Conservation (phyloP, 2,113 vertebrate genomes). For the Pollimyrus isidori region DNA sequence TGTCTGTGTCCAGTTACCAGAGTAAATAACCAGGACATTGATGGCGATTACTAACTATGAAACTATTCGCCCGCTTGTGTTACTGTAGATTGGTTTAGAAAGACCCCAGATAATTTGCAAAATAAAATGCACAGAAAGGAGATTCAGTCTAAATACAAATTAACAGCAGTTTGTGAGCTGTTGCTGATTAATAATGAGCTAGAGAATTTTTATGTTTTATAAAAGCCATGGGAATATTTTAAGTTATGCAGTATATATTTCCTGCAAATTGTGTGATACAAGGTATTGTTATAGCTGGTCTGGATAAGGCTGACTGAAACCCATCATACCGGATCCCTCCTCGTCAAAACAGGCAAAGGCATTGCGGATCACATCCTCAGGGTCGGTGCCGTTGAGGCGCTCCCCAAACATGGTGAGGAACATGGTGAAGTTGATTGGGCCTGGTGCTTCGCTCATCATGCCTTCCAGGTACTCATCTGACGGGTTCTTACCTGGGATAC, state of each 20-base stretch:
- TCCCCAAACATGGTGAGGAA: constrained; percentile 99
- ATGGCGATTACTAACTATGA: background rate
- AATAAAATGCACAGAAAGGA: background rate
- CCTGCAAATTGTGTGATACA: background rate
- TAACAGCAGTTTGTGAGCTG: background rate
- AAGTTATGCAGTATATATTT: background rate
- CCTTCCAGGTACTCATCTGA: constrained; percentile 94
- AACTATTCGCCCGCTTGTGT: background rate
- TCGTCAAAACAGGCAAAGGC: constrained; percentile 98
- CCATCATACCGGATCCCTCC: constrained; percentile 76
- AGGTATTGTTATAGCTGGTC: background rate
- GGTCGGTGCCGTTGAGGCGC: constrained; percentile 91
- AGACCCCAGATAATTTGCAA: background rate
- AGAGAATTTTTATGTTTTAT: background rate
- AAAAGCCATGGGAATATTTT: background rate
- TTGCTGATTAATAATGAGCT: background rate
- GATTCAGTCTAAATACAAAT: background rate
- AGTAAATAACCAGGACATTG: background rate
- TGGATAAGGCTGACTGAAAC: background rate
- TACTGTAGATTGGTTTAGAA: background rate
- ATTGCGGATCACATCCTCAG: constrained; percentile 93
- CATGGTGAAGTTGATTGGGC: constrained; percentile 99
- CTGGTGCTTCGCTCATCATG: constrained; percentile 96
- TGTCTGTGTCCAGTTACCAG: background rate
- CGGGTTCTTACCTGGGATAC: constrained; percentile 85